These are phyloP conservation scores for Solea solea DNA, from an alignment of 2,113 vertebrate genomes.

Conservation along the genomic window DNA sequence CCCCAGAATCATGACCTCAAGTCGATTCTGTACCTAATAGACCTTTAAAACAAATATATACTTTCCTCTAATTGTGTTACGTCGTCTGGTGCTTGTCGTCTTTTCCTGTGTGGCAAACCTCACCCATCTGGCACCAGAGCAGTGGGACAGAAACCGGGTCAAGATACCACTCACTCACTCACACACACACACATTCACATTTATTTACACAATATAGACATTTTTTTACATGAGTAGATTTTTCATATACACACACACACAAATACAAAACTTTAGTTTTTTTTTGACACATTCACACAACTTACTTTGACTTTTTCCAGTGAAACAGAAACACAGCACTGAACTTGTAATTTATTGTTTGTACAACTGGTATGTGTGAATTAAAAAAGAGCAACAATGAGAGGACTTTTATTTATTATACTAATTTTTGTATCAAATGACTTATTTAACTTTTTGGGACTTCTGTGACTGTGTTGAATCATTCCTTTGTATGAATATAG, in stretches of 20 bases:
- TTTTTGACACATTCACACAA: conserved; percentile 23
- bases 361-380: conserved; percentile 94
- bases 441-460: conserved; percentile 90
- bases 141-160: conserved; percentile 11
- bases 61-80: conserved; percentile 40
- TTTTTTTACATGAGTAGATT: conserved; percentile 51
- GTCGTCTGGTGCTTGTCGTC: conserved; percentile 1
- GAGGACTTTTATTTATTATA: conserved; percentile 96
- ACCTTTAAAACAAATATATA: conserved; percentile 13
- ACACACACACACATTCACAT: conserved; percentile 38
- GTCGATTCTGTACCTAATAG: conserved; percentile 6
- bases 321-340: conserved; percentile 90
- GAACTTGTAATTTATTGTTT: conserved; percentile 99
- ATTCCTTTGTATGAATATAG: conserved; percentile 77
- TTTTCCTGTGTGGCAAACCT: conserved; percentile 40
- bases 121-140: conserved; percentile 27
- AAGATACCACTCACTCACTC: conserved; percentile 34
- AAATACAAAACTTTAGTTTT: conserved; percentile 32
- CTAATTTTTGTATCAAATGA: conserved; percentile 92
- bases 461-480: conserved; percentile 80
- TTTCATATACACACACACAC: conserved; percentile 39
- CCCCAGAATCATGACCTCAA: neutral
- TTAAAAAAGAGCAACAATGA: conserved; percentile 85
- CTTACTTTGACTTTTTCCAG: conserved; percentile 59
- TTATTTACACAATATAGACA: conserved; percentile 42